A percentile compares a stretch with the other conserved stretches of the same genome.
phyloP scores from a whole-genome alignment of 2,113 vertebrate species.

The Crotophaga sulcirostris region DNA sequence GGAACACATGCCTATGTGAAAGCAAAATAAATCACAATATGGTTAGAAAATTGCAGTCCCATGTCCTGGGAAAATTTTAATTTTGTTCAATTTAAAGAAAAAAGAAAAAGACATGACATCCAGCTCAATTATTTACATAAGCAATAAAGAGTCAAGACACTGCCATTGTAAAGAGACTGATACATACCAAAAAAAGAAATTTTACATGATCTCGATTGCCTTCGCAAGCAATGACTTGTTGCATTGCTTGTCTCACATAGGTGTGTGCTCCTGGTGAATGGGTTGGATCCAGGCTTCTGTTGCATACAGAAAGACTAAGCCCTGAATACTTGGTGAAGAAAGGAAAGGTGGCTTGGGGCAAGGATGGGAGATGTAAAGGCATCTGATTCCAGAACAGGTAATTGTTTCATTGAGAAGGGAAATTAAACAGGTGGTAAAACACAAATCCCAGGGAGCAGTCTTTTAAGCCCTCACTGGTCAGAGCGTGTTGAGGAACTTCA shows the following conservation, averaged over 20 bases:
- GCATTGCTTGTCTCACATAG: not conserved
- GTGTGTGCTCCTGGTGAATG: not conserved
- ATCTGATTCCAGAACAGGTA: not conserved
- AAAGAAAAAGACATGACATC: not conserved
- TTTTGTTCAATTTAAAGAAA: not conserved
- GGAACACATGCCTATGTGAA: not conserved
- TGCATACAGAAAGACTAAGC: not conserved
- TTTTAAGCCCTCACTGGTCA: not conserved
- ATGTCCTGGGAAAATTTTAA: not conserved
- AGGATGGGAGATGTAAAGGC: not conserved
- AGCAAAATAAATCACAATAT: not conserved
- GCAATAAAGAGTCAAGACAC: not conserved
- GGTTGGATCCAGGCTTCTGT: fast-evolving
- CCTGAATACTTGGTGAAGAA: not conserved
- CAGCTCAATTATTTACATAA: not conserved
- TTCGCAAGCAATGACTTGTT: not conserved
- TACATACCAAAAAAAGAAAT: not conserved
- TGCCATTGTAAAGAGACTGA: not conserved
- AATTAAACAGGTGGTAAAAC: not conserved
- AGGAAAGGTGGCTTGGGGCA: not conserved
- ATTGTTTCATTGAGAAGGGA: not conserved
- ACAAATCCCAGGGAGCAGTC: not conserved
- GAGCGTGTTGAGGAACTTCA: not conserved
- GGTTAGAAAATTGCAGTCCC: not conserved
- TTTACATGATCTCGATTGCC: not conserved